Evolutionary conservation across 2,797 vertebrate species (phyloP), one percentile per base, ranked within the genome.

Genomic region (Bradypodion ventrale): DNA sequence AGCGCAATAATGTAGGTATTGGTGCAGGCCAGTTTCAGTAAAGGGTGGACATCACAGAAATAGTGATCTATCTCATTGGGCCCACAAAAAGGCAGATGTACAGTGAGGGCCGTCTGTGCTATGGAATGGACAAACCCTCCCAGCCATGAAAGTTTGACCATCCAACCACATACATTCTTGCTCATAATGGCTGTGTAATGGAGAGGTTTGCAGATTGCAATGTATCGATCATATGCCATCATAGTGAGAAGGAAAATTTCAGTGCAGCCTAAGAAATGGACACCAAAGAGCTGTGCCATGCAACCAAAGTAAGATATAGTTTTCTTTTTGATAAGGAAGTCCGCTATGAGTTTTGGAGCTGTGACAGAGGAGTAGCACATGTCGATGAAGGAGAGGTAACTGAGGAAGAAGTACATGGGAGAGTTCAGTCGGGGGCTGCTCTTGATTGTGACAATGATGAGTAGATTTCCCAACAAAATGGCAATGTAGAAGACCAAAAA

Each of bases 361-460:
- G 88, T 93, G 56, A 88, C 86, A 15, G 92, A 93, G 4, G 91
- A 92, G 46, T 90, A 93, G 88, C 92, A 93, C 75, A 94, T 92
- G 62, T 94, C 92, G 63, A 94, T 87, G 21, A 93, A 92, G 63
- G 92, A 90, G 29, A 93, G 77, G 23, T 27, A 25, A 92, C 89
- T 62, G 90, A 90, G 83, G 46, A 93, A 80, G 63, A 93, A 93
- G 76, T 93, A 94, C 92, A 91, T 93, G 5, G 92, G 91, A 5
- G 90, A 83, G 7, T 2, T 42, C 21, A 90, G 88, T 0, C 46
- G 56, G 2, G 0, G 3, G 7, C 78, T 87, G 29, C 8, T 29
- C 49, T 82, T 81, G 56, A 91, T 72, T 19, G 80, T 88, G 37
- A 83, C 37, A 35, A 85, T 73, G 56, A 87, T 84, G 25, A 90